Conservation (phyloP, 2,797 vertebrate species). For the Enteromius afrohamiltoni region DNA sequence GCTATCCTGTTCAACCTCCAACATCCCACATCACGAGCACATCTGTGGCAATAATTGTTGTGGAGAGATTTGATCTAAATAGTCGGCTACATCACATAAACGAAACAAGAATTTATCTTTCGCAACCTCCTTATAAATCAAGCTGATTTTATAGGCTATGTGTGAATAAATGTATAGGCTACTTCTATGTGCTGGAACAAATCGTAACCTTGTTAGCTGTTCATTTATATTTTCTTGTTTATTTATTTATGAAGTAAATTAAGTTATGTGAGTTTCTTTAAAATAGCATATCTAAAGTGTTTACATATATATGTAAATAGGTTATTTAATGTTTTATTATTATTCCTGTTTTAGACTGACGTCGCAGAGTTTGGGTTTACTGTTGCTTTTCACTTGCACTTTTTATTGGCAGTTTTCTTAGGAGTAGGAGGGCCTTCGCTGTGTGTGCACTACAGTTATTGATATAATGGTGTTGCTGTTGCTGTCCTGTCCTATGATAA, state of each 20-base stretch:
- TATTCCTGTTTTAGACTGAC: slow-evolving; percentile 80
- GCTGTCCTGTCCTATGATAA: slow-evolving; percentile 54
- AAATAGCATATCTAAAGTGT: slow-evolving; percentile 81
- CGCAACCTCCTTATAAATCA: slow-evolving; percentile 6
- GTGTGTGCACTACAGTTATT: slow-evolving; percentile 67
- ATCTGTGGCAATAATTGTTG: slow-evolving; percentile 15
- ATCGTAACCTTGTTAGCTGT: slow-evolving; percentile 92
- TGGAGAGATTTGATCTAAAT: slow-evolving; percentile 11
- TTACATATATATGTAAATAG: slow-evolving; percentile 77
- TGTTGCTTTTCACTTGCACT: slow-evolving; percentile 84
- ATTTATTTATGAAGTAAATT: slow-evolving; percentile 71
- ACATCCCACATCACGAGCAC: background rate
- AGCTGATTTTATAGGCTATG: background rate
- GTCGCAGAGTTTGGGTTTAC: slow-evolving; percentile 81
- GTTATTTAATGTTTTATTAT: slow-evolving; percentile 74
- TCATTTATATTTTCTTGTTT: slow-evolving; percentile 78
- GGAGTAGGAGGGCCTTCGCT: slow-evolving; percentile 51
- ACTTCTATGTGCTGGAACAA: slow-evolving; percentile 62
- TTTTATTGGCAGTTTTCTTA: slow-evolving; percentile 75
- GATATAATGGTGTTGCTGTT: slow-evolving; percentile 59
- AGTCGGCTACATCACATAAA: background rate
- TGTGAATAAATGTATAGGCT: slow-evolving; percentile 27
- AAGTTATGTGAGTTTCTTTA: slow-evolving; percentile 75
- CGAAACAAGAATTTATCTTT: background rate
- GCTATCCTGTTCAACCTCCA: slow-evolving; percentile 13